Evolutionary conservation across 2,888 invertebrate genomes (phyloP), one percentile per base, ranked within the genome.

Genomic region (Archips xylosteana): DNA sequence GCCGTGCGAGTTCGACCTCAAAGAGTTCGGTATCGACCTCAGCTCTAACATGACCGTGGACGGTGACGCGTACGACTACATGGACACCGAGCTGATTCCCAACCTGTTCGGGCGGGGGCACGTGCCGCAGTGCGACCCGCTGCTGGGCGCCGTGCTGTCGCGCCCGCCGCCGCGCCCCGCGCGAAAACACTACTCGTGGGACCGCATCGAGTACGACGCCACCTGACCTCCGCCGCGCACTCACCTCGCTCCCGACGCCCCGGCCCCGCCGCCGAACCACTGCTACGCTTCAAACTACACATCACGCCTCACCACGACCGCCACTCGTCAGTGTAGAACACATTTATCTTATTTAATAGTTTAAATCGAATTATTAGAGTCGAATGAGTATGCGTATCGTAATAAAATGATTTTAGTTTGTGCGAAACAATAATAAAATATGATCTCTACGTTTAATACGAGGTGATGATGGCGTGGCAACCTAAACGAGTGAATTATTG

Each of bases 201-300:
- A 97, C 87, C 96, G 96, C 85, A 95, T 96, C 79, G 97, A 97
- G 90, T 97, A 95, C 88, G 96, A 96, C 85, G 96, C 96, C 89
- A 94, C 94, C 81, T 94, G 94, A 94, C 94, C 85, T 84, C 77
- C 80, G 68, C 77, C 62, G 65, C 74, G 60, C 66, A 54, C 69
- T 51, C 72, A 66, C 69, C 75, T 64, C 71, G 76, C 71, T 10
- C 73, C 69, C 70, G 76, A 61, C 71, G 75, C 72, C 47, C 34
- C n/a, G 23, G 15, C 67, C 10, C 59, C 45, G 13, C 32, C 32
- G 23, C 32, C 57, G 57, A 10, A 2, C 32, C 61, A 15, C 36
- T 15, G 42, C 54, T 23, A 39, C 39, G 36, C 34, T 13, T 39
- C 4, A 32, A 23, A 32, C 39, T 10, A 36, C 71, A n/a, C 47